phyloP scores from a whole-genome alignment of 2,888 invertebrate genomes.

The Macrosoma leucophasiata region DNA sequence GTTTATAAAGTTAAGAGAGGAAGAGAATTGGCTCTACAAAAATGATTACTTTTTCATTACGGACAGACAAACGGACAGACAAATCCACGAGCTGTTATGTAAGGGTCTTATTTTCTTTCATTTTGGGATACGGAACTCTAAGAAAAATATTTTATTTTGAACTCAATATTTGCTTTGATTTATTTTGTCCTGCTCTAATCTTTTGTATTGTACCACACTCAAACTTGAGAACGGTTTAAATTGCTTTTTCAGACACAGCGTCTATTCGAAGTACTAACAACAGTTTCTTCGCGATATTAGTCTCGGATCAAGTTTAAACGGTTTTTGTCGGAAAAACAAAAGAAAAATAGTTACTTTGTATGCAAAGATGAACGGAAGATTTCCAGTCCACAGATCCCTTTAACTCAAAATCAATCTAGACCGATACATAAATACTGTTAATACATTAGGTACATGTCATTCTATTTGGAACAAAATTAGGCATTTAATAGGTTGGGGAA shows the following conservation, averaged over 20 bases:
- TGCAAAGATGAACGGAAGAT: too few species aligned
- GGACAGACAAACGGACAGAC: neutral
- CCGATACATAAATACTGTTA: too few species aligned
- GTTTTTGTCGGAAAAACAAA: slow-evolving; percentile 38
- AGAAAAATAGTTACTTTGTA: slow-evolving; percentile 27
- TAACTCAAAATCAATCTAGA: too few species aligned
- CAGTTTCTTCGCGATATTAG: slow-evolving; percentile 54
- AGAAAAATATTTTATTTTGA: neutral
- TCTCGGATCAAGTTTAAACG: slow-evolving; percentile 55
- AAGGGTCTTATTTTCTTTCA: neutral
- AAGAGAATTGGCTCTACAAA: too few species aligned
- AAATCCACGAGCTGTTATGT: neutral
- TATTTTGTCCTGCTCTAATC: slow-evolving; percentile 4
- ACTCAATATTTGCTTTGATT: neutral
- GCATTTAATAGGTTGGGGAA: too few species aligned
- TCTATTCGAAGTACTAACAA: slow-evolving; percentile 59
- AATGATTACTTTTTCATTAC: neutral
- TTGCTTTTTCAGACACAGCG: slow-evolving; percentile 68
- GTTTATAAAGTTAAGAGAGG: too few species aligned
- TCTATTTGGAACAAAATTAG: too few species aligned
- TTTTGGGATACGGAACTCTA: neutral
- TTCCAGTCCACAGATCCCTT: too few species aligned
- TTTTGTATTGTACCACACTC: slow-evolving; percentile 31
- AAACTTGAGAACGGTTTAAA: slow-evolving; percentile 60
- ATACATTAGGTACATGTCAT: too few species aligned